Evolutionary conservation across 2,797 vertebrate genomes (phyloP).

Genomic region (Rhabdomys pumilio): DNA sequence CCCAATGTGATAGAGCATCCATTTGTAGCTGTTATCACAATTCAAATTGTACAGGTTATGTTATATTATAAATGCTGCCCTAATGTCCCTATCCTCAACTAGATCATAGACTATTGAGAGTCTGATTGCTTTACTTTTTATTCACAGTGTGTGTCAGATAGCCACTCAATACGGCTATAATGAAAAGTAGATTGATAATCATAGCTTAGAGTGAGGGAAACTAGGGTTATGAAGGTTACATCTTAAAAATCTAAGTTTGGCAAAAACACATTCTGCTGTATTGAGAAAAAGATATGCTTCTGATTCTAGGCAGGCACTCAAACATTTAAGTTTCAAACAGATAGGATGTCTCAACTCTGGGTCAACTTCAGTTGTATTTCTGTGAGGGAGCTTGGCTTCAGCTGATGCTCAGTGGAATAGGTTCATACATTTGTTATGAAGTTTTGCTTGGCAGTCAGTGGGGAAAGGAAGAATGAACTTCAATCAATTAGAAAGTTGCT

Average conservation of each 20-base stretch:
- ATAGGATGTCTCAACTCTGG: neutral
- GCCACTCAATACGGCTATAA: constrained; percentile 5
- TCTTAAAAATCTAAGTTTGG: constrained; percentile 53
- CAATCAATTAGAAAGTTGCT: constrained; percentile 78
- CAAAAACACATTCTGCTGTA: neutral
- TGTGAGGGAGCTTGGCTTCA: constrained; percentile 17
- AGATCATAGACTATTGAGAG: neutral
- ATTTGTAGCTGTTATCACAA: constrained; percentile 22
- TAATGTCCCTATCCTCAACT: neutral
- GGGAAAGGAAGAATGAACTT: constrained; percentile 58
- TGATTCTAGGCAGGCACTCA: constrained; percentile 35
- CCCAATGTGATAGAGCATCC: neutral
- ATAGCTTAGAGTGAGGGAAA: constrained; percentile 1
- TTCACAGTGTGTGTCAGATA: neutral
- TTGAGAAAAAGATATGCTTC: neutral
- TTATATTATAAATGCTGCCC: neutral
- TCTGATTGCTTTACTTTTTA: constrained; percentile 19
- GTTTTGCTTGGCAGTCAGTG: constrained; percentile 63
- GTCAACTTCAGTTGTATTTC: constrained; percentile 24
- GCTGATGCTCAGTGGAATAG: constrained; percentile 47
- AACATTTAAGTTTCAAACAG: neutral
- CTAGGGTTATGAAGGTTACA: neutral
- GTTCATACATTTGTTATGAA: constrained; percentile 64
- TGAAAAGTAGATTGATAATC: constrained; percentile 39
- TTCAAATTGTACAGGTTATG: constrained; percentile 19